phyloP scores from a whole-genome alignment of 2,888 invertebrate genomes.

The Camptogramma bilineatum region DNA sequence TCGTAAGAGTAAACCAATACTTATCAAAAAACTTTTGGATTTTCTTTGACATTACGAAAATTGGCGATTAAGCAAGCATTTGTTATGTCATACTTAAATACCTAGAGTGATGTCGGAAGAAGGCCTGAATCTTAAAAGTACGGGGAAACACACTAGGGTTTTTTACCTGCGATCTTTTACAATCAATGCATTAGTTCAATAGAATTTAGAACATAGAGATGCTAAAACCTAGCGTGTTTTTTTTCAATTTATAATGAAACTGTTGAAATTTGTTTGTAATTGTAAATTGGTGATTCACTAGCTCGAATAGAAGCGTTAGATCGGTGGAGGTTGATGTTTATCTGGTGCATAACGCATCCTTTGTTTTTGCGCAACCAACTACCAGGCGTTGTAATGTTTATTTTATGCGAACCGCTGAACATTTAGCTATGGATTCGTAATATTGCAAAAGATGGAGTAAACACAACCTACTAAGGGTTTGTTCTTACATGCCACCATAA shows the following conservation, averaged over 20 bases:
- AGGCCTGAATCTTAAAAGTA: no score
- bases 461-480: background rate
- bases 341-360: conserved; percentile 47
- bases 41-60: no score
- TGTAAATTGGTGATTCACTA: conserved; percentile 17
- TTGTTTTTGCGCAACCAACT: conserved; percentile 44
- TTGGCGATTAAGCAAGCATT: no score
- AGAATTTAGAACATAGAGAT: no score
- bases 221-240: background rate
- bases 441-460: background rate
- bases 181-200: no score
- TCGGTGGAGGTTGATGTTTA: conserved; percentile 39
- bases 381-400: conserved; percentile 19
- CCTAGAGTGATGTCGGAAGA: no score
- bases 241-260: background rate
- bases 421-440: conserved; percentile 6
- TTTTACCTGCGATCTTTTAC: no score
- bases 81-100: no score
- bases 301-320: conserved; percentile 23
- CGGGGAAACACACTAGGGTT: no score
- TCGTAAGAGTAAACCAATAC: no score
- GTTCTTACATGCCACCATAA: no score
- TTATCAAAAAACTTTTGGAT: no score
- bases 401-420: conserved; percentile 20
- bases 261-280: conserved; percentile 1